Evolutionary conservation across 2,113 vertebrate genomes (phyloP), one percentile per base, ranked within the genome.

Genomic region (Motacilla alba): DNA sequence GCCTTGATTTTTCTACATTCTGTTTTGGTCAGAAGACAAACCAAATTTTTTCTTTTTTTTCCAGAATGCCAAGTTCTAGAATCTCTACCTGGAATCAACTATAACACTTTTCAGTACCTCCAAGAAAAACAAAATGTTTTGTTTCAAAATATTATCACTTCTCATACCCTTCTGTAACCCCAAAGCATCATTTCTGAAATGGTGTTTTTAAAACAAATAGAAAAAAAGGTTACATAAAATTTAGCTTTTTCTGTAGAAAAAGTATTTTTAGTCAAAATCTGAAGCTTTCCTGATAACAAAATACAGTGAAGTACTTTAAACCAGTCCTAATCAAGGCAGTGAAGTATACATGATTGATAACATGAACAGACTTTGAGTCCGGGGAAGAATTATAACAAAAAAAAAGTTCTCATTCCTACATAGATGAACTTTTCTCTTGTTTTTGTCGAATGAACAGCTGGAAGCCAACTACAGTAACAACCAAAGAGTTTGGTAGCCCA

Each of bases 21-120:
- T 93, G 58, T 90, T 89, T 90, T 89, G 73, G 26, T 89, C 83
- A 64, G 41, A 87, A 89, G 62, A 94, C 47, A 89, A 95, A 86
- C 17, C 17, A 64, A 95, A 96, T 31, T 6, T 50, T 53, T 58
- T 17, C 46, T 28, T 52, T 52, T 56, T 47, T 35, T 47, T 43
- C 35, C n/a, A 77, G 55, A 83, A 83, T 73, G 23, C 19, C 23
- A 85, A 83, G 55, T 75, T 90, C 69, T 44, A 92, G 33, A 64
- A 60, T 76, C 31, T 68, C n/a, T 86, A 37, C 67, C 52, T 87
- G 50, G 53, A 95, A 83, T 74, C 55, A 70, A 62, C 35, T 70
- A 27, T 7, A 69, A 37, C 5, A 52, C 11, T 86, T 80, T 56
- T 44, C 37, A 73, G 37, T 47, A 63, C 20, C 64, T 86, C 76